phyloP scores from a whole-genome alignment of 2,797 vertebrate genomes.

The Lepilemur septentrionalis region DNA sequence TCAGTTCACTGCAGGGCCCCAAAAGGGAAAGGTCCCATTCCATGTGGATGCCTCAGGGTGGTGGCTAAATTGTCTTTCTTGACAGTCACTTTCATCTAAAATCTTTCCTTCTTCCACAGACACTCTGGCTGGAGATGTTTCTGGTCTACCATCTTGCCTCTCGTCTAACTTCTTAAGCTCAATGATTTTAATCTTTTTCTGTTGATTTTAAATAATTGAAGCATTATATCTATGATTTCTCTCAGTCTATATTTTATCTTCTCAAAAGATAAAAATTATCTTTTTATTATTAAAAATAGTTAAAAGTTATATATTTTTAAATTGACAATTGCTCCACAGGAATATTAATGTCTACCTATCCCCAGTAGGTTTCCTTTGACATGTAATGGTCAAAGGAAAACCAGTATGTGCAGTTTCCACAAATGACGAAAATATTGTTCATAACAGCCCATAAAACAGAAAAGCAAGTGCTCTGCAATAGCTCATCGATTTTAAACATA shows the following conservation, averaged over 20 bases:
- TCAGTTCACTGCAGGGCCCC: too few relatives aligned
- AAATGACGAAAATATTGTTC: background rate
- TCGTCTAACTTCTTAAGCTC: background rate
- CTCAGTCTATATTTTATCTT: background rate
- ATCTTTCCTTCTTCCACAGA: too few relatives aligned
- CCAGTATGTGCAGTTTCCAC: background rate
- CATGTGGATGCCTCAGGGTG: too few relatives aligned
- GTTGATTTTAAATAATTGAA: background rate
- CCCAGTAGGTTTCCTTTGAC: background rate
- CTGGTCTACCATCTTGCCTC: too few relatives aligned
- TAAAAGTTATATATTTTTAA: background rate
- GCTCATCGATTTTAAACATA: slow-evolving; percentile 39
- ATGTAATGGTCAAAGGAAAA: background rate
- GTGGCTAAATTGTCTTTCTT: too few relatives aligned
- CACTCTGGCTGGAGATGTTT: too few relatives aligned
- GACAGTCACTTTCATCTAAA: too few relatives aligned
- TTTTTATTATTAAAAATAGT: background rate
- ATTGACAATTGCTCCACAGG: background rate
- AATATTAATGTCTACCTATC: background rate
- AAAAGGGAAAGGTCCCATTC: too few relatives aligned
- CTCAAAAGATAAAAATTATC: background rate
- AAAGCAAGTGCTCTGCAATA: background rate
- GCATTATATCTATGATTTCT: background rate
- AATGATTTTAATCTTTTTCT: background rate
- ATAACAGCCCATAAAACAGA: background rate